phyloP scores from a whole-genome alignment of 2,797 vertebrate genomes.

The Thamnophis elegans region DNA sequence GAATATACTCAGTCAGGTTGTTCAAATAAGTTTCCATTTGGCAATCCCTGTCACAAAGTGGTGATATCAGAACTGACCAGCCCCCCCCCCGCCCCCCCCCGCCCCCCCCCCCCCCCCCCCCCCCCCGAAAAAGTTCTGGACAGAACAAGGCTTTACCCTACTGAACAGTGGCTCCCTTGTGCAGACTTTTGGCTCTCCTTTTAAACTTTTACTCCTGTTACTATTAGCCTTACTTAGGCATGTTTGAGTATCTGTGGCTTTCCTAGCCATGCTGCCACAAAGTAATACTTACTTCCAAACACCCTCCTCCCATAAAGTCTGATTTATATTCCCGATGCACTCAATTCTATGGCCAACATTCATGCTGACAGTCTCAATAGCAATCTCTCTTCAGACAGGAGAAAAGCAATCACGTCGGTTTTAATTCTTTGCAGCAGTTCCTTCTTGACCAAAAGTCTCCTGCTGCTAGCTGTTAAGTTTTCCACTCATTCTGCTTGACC shows the following conservation, averaged over 20 bases:
- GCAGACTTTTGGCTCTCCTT: not conserved
- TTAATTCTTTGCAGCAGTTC: not conserved
- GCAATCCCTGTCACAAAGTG: not conserved
- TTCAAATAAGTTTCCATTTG: not conserved
- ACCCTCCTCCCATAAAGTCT: not conserved
- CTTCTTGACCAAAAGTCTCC: not conserved
- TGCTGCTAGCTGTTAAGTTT: slow-evolving; percentile 5
- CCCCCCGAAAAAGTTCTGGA: not conserved
- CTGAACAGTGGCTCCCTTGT: not conserved
- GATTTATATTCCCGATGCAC: slow-evolving; percentile 27
- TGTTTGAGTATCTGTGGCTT: slow-evolving; percentile 17
- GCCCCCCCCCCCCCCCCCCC: too few species aligned
- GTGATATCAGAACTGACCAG: not conserved
- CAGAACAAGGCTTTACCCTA: not conserved
- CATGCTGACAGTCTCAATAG: slow-evolving; percentile 48
- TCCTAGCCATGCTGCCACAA: not conserved
- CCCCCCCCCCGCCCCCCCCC: too few species aligned
- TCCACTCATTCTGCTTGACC: not conserved
- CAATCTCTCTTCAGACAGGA: slow-evolving; percentile 12
- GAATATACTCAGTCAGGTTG: not conserved
- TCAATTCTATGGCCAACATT: slow-evolving; percentile 47
- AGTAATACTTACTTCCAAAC: not conserved
- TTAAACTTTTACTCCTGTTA: not conserved
- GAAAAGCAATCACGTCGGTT: not conserved
- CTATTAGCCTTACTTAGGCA: not conserved